Conservation (phyloP, 2,797 vertebrate species). For the Ciconia nigra region DNA sequence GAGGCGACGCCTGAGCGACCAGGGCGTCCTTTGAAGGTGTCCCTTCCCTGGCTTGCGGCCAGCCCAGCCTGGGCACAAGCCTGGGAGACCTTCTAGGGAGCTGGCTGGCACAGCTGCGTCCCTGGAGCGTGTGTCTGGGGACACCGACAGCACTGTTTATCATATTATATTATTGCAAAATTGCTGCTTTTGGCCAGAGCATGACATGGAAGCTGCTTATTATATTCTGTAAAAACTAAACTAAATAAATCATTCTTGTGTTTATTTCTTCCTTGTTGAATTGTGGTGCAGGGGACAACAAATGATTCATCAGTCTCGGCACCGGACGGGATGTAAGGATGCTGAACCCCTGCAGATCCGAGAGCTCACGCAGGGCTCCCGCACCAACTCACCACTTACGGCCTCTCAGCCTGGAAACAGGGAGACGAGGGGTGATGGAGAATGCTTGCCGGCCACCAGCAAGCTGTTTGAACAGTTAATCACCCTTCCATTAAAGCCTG, state of each 20-base stretch:
- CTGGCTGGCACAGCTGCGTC: accelerated
- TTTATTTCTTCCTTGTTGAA: not conserved
- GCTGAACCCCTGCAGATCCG: not conserved
- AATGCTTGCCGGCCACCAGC: not conserved
- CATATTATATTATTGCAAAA: not conserved
- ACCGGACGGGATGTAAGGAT: not conserved
- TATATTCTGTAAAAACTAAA: not conserved
- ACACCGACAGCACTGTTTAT: not conserved
- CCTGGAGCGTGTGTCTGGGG: not conserved
- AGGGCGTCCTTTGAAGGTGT: not conserved
- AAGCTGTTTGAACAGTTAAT: not conserved
- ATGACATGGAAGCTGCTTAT: not conserved
- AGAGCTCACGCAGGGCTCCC: not conserved
- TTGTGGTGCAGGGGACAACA: not conserved
- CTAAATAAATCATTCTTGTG: not conserved
- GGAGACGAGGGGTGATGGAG: not conserved
- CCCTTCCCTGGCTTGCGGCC: not conserved
- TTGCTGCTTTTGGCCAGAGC: not conserved
- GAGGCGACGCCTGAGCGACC: not conserved
- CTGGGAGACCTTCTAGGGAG: not conserved
- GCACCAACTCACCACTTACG: not conserved
- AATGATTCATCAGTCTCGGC: not conserved
- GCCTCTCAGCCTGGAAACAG: not conserved
- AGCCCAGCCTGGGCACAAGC: not conserved
- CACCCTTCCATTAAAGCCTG: not conserved